These are phyloP conservation scores for Boloria selene DNA, from an alignment of 2,888 invertebrate genomes.

Conservation along the genomic window DNA sequence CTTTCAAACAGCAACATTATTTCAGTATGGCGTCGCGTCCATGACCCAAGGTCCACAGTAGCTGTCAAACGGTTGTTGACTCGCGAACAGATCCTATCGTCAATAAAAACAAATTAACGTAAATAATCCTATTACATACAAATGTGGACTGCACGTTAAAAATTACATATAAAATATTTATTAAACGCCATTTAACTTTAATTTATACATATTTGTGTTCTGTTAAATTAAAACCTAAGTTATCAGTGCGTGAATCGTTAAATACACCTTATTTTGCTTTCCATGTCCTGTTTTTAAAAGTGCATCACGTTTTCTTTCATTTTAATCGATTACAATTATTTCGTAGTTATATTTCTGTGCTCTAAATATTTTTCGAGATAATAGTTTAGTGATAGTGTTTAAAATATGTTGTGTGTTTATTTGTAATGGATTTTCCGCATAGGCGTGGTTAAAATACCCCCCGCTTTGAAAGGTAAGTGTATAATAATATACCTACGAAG, in stretches of 20 bases:
- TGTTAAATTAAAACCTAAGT: slow-evolving; percentile 24
- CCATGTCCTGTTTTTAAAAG: slow-evolving; percentile 33
- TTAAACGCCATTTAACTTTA: background rate
- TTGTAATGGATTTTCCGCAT: slow-evolving; percentile 51
- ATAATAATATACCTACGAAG: slow-evolving; percentile 43
- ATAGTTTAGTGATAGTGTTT: slow-evolving; percentile 34
- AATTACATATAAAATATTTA: background rate
- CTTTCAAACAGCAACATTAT: slow-evolving; percentile 41
- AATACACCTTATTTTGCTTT: slow-evolving; percentile 36
- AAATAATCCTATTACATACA: slow-evolving; percentile 35
- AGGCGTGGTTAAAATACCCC: slow-evolving; percentile 47
- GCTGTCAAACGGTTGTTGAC: slow-evolving; percentile 79
- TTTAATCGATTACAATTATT: slow-evolving; percentile 17
- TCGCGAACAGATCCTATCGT: slow-evolving; percentile 37
- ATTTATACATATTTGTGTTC: slow-evolving; percentile 9
- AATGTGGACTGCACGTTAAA: slow-evolving; percentile 26
- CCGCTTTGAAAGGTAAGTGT: slow-evolving; percentile 60
- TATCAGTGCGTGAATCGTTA: slow-evolving; percentile 34
- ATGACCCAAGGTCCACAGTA: slow-evolving; percentile 41
- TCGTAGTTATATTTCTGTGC: slow-evolving; percentile 16
- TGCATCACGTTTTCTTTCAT: slow-evolving; percentile 25
- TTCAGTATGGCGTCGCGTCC: slow-evolving; percentile 57
- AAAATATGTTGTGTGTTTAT: slow-evolving; percentile 34
- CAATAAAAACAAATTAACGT: slow-evolving; percentile 44
- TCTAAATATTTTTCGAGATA: slow-evolving; percentile 15